phyloP scores from a whole-genome alignment of 2,113 vertebrate genomes.

The Cephalopterus ornatus region DNA sequence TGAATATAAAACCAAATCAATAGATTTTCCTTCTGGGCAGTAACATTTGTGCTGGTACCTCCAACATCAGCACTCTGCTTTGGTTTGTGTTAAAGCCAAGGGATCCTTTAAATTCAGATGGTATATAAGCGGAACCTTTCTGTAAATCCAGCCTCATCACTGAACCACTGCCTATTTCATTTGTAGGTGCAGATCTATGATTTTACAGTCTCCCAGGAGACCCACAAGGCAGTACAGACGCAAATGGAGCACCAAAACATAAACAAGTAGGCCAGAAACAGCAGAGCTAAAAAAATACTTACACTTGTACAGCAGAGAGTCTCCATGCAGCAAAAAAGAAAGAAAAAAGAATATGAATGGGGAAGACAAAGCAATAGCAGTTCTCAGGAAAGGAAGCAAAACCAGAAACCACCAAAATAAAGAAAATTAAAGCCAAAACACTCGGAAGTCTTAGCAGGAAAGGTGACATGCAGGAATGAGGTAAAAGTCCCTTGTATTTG shows the following conservation, averaged over 20 bases:
- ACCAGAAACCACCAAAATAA: constrained; percentile 57
- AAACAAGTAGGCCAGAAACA: constrained; percentile 62
- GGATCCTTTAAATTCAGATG: constrained; percentile 30
- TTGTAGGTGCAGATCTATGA: constrained; percentile 41
- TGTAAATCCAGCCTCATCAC: constrained; percentile 10
- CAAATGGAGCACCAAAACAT: constrained; percentile 58
- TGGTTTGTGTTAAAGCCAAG: background rate
- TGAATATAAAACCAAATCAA: background rate
- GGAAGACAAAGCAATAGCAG: constrained; percentile 75
- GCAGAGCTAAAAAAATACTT: constrained; percentile 83
- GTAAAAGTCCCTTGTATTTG: background rate
- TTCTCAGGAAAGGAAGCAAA: constrained; percentile 59
- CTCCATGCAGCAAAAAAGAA: constrained; percentile 92
- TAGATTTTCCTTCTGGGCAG: background rate
- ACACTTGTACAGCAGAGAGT: constrained; percentile 98
- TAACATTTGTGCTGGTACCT: background rate
- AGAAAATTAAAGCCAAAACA: constrained; percentile 60
- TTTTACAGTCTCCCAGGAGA: constrained; percentile 48
- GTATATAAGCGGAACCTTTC: background rate
- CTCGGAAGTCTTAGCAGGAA: constrained; percentile 47
- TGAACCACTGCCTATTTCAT: constrained; percentile 24
- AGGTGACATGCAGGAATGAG: constrained; percentile 43
- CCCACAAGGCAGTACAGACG: constrained; percentile 55
- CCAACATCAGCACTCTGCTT: background rate
- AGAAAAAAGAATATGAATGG: constrained; percentile 79